A percentile compares a stretch with the other conserved stretches of the same genome.
These are phyloP conservation scores for Monochamus saltuarius DNA, from an alignment of 1,140 invertebrate species.

Conservation along the genomic window DNA sequence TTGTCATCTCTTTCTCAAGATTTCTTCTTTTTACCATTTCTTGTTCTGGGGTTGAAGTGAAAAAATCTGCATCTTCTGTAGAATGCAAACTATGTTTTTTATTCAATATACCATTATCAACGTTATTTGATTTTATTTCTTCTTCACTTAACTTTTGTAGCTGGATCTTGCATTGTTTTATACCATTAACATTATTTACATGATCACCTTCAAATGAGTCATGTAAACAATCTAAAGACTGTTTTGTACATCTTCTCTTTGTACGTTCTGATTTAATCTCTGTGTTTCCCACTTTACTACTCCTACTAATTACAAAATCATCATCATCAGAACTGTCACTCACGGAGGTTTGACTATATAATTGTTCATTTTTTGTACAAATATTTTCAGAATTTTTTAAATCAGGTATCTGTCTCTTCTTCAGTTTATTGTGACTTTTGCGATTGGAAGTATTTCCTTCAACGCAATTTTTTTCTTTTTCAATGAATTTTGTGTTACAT, in stretches of 20 bases:
- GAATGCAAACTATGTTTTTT: neutral
- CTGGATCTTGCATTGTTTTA: slow-evolving; percentile 3
- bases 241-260: slow-evolving; percentile 1
- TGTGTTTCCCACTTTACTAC: neutral
- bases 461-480: no score
- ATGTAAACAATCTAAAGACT: neutral
- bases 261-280: neutral
- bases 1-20: slow-evolving; percentile 14
- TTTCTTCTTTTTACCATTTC: slow-evolving; percentile 22
- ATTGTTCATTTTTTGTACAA: no score
- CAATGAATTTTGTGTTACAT: no score
- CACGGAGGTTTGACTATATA: no score
- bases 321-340: slow-evolving; percentile 12
- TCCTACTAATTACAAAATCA: neutral
- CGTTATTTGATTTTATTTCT: neutral
- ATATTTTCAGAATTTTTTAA: no score
- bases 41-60: slow-evolving; percentile 23
- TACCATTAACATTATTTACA: neutral
- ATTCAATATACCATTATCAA: neutral
- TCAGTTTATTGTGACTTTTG: no score
- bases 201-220: no score
- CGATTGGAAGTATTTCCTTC: no score
- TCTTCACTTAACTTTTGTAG: neutral
- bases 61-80: slow-evolving; percentile 27
- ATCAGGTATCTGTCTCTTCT: no score